A percentile compares a stretch with the other conserved stretches of the same genome.
Conservation (phyloP, 2,888 invertebrate genomes). For the Gari tellinella region DNA sequence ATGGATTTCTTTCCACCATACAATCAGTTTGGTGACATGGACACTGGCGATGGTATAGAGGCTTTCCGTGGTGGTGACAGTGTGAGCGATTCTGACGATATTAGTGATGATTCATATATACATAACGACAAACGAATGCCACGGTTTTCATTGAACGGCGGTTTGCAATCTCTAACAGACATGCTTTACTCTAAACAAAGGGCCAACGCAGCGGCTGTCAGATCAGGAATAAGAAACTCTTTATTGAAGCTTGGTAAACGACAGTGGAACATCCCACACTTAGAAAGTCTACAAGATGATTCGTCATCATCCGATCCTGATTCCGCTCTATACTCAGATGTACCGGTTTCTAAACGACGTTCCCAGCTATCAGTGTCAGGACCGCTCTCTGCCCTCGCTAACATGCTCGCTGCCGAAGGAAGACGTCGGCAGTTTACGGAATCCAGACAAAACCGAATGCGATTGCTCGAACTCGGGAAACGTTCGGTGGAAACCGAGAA, state of each 20-base stretch:
- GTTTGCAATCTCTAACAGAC: slow-evolving; percentile 51
- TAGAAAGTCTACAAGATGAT: neutral
- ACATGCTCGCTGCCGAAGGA: slow-evolving; percentile 64
- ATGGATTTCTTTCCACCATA: too few species aligned
- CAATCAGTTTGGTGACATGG: too few species aligned
- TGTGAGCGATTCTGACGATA: too few species aligned
- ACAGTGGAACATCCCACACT: slow-evolving; percentile 10
- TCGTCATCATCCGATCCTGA: neutral
- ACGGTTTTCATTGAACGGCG: slow-evolving; percentile 52
- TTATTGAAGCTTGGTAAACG: slow-evolving; percentile 49
- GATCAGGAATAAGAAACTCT: slow-evolving; percentile 14
- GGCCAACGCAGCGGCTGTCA: slow-evolving; percentile 21
- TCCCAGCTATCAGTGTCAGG: slow-evolving; percentile 63
- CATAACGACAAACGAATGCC: too few species aligned
- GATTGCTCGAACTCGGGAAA: slow-evolving; percentile 61
- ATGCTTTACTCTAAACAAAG: slow-evolving; percentile 46
- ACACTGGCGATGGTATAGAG: too few species aligned
- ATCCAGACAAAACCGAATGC: slow-evolving; percentile 50
- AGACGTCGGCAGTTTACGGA: slow-evolving; percentile 49
- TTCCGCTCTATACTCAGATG: neutral
- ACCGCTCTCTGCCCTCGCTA: slow-evolving; percentile 59
- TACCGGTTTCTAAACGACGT: slow-evolving; percentile 21
- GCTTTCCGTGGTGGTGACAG: too few species aligned
- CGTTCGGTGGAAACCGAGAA: slow-evolving; percentile 11
- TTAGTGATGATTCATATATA: too few species aligned